Base-by-base conservation (phyloP, 2,797 vertebrate genomes). In the Pyrocephalus nanus region DNA sequence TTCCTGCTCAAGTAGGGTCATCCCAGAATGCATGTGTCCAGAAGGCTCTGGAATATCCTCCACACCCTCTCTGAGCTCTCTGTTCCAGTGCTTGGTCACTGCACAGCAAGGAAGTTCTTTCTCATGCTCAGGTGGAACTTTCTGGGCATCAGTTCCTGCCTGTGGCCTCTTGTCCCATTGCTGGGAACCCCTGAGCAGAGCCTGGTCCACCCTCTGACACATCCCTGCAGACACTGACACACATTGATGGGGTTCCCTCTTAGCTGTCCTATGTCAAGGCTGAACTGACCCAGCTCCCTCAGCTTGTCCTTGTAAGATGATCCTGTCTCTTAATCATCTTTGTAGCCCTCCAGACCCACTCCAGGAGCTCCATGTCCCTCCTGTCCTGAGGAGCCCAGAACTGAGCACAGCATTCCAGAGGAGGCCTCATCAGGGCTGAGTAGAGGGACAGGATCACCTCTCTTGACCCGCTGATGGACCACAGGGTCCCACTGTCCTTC, bases 1-100 rank as follows among this genome's bases (percentile, higher is more conserved):
- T 75, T 4, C 9, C 19, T 38, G 4, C 4, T 50, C 11, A 0
- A n/a, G 1, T 7, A 43, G 22, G 4, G 2, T 1, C 15, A 29
- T 9, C 9, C 16, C 8, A n/a, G 6, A n/a, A 9, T 11, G 10
- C 57, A 12, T 0, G 15, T 43, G 2, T 15, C 22, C 55, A 62
- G 27, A 38, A 3, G 2, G 10, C 0, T 69, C 62, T 55, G 34
- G 22, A 55, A n/a, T 20, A 55, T 12, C 32, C n/a, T 66, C 43
- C 75, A 29, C 22, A 25, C 2, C 42, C 25, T 66, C 16, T 47
- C 29, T 40, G 47, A 8, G 18, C 47, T 43, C 7, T 22, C 17
- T 60, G 9, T 12, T 2, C 32, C n/a, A 36, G 36, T 1, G 34
- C 30, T 34, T 2, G 0, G 54, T 47, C 21, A 7, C 61, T 81